Percentiles rank a stretch among this genome's conserved stretches.
Evolutionary conservation across 2,888 invertebrate genomes (phyloP).

Genomic region (Oithona nana): DNA sequence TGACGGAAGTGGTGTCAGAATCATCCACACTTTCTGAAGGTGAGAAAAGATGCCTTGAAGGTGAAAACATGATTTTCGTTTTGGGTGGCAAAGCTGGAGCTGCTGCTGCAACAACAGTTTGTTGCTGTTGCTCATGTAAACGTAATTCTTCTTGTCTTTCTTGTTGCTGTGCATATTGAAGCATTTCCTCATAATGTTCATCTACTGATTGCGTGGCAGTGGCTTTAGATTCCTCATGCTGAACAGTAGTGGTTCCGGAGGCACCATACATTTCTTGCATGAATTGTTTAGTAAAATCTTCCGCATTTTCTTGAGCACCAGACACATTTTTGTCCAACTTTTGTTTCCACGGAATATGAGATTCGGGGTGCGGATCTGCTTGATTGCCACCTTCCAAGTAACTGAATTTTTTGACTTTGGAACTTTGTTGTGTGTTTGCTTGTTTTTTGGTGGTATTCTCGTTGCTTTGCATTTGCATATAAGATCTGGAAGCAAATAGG

Average conservation of each 20-base stretch:
- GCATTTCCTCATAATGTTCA: not conserved
- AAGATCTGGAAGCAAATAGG: no score
- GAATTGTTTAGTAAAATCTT: slow-evolving; percentile 10
- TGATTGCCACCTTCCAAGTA: no score
- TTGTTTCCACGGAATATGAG: no score
- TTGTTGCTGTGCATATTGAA: not conserved
- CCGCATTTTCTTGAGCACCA: slow-evolving; percentile 11
- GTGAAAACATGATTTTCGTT: slow-evolving; percentile 8
- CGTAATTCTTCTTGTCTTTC: not conserved
- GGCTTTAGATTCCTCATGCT: not conserved
- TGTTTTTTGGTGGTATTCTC: no score
- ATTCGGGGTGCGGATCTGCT: no score
- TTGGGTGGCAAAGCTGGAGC: slow-evolving; percentile 12
- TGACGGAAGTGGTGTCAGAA: not conserved
- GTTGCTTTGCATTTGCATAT: no score
- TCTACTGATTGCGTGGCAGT: not conserved
- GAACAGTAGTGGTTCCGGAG: not conserved
- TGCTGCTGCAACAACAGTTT: not conserved
- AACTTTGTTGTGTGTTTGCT: not conserved
- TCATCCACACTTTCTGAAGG: not conserved
- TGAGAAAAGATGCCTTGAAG: not conserved
- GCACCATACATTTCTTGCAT: not conserved
- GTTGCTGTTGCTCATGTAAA: no score
- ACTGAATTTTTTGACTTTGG: not conserved
- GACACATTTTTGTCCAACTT: slow-evolving; percentile 1